These are phyloP conservation scores for Drosophila koepferae DNA, from an alignment of 2,888 invertebrate species.

Conservation along the genomic window DNA sequence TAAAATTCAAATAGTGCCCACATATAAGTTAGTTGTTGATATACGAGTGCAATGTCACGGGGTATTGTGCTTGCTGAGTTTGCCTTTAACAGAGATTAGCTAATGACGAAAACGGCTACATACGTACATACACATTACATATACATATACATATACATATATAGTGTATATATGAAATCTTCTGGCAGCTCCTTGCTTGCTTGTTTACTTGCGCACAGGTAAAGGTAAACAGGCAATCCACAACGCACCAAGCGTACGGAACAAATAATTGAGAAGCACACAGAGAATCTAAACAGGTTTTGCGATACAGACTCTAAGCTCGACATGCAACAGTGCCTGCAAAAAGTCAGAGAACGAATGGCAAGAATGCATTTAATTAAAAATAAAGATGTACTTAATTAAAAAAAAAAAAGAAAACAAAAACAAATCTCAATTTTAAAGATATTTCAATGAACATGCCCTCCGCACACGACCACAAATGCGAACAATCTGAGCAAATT, in stretches of 20 bases:
- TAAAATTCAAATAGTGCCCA: constrained; percentile 4
- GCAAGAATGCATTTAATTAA: constrained; percentile 14
- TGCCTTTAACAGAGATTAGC: constrained; percentile 36
- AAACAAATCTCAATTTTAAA: constrained; percentile 23
- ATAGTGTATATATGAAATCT: background rate
- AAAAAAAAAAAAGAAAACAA: constrained; percentile 19
- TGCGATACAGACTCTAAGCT: constrained; percentile 7
- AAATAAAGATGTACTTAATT: constrained; percentile 7
- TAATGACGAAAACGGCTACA: constrained; percentile 35
- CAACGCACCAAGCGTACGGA: constrained; percentile 10
- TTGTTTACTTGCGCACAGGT: constrained; percentile 26
- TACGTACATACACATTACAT: background rate
- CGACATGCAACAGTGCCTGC: constrained; percentile 29
- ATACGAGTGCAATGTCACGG: constrained; percentile 41
- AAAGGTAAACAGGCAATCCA: constrained; percentile 37
- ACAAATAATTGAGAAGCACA: constrained; percentile 36
- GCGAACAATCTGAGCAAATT: constrained; percentile 19
- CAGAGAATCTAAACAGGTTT: constrained; percentile 11
- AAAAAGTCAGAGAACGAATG: constrained; percentile 28
- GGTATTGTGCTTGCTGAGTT: constrained; percentile 32
- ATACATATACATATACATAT: background rate
- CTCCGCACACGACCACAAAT: constrained; percentile 6
- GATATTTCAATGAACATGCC: constrained; percentile 32
- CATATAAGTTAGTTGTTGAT: constrained; percentile 15
- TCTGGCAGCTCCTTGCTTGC: constrained; percentile 18